These are phyloP conservation scores for Hermodice carunculata DNA, from an alignment of 2,888 invertebrate species.

Conservation along the genomic window DNA sequence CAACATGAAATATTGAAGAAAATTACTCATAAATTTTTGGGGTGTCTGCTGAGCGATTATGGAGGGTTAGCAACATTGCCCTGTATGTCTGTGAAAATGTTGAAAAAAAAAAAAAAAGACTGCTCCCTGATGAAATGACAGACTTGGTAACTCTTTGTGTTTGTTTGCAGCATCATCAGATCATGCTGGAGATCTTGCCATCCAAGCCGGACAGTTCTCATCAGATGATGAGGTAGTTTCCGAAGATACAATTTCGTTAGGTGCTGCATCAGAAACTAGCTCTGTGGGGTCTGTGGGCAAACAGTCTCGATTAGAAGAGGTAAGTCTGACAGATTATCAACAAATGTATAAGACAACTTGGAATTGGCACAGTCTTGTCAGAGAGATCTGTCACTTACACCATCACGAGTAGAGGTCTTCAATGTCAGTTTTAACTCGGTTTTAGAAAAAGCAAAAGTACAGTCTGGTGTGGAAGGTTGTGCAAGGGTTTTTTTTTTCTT, in stretches of 20 bases:
- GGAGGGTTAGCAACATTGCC: too few relatives aligned
- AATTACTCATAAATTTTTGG: too few relatives aligned
- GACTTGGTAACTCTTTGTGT: background rate
- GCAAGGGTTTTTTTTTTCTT: background rate
- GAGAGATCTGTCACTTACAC: background rate
- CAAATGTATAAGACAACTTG: background rate
- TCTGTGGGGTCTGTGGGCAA: slow-evolving; percentile 11
- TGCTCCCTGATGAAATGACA: too few relatives aligned
- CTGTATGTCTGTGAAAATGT: too few relatives aligned
- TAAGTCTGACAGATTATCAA: background rate
- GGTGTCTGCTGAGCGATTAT: too few relatives aligned
- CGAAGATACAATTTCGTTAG: slow-evolving; percentile 13
- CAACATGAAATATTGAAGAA: too few relatives aligned
- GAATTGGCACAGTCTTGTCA: background rate
- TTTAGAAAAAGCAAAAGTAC: too few relatives aligned
- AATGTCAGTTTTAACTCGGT: background rate
- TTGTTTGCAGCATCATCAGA: slow-evolving; percentile 13
- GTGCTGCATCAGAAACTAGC: slow-evolving; percentile 15
- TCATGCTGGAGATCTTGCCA: slow-evolving; percentile 32
- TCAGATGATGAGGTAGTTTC: slow-evolving; percentile 16
- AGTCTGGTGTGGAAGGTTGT: background rate
- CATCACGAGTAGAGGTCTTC: background rate
- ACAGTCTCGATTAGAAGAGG: slow-evolving; percentile 19
- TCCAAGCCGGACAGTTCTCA: slow-evolving; percentile 19
- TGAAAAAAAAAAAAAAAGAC: too few relatives aligned